Percentiles rank a stretch among this genome's conserved stretches.
These are phyloP conservation scores for Nomada flava DNA, from an alignment of 2,888 invertebrate genomes.

Conservation along the genomic window DNA sequence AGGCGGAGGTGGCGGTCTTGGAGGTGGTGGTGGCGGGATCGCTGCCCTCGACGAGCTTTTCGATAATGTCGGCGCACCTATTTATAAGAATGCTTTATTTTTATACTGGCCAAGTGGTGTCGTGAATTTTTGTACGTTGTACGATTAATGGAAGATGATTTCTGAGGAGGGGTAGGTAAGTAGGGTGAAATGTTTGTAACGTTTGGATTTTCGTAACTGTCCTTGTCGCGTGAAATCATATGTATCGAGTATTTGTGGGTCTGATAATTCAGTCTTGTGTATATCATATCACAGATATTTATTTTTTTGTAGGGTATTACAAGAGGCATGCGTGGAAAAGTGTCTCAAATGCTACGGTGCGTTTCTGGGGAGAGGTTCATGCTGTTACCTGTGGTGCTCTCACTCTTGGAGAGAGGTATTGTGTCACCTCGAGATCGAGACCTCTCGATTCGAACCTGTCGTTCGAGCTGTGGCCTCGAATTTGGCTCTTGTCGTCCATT, in stretches of 20 bases:
- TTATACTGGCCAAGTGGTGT: constrained; percentile 22
- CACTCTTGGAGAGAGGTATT: constrained; percentile 80
- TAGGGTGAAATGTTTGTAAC: neutral
- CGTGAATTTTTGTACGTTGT: neutral
- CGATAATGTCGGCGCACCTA: constrained; percentile 82
- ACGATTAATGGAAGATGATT: neutral
- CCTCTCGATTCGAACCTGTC: constrained; percentile 81
- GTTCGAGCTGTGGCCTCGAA: constrained; percentile 81
- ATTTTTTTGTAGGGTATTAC: neutral
- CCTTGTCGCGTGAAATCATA: neutral
- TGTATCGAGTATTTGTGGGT: neutral
- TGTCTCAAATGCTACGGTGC: neutral
- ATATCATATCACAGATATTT: neutral
- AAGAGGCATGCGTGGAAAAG: neutral
- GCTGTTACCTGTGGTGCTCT: constrained; percentile 81
- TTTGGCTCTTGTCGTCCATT: constrained; percentile 81
- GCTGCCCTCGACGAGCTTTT: constrained; percentile 82
- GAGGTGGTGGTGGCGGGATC: constrained; percentile 87
- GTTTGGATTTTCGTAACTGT: neutral
- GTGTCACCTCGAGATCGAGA: constrained; percentile 81
- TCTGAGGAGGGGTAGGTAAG: neutral
- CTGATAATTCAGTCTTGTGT: neutral
- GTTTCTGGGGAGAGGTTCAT: constrained; percentile 3
- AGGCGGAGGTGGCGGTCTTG: constrained; percentile 89
- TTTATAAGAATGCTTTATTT: constrained; percentile 47